Evolutionary conservation across 2,797 vertebrate genomes (phyloP).

Genomic region (Antrozous pallidus): DNA sequence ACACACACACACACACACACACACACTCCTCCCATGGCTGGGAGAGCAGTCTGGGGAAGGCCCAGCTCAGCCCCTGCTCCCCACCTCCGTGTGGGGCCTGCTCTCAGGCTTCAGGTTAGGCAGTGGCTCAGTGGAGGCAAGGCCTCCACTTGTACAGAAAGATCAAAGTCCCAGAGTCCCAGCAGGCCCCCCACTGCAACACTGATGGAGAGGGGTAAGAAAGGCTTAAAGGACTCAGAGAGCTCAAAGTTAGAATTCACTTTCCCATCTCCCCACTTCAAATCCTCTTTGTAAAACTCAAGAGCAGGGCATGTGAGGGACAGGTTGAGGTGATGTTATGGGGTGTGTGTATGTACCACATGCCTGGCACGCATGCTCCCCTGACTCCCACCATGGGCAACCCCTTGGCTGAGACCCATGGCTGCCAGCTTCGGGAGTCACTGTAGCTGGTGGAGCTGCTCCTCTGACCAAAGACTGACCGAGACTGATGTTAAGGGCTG

Average conservation of each 20-base stretch:
- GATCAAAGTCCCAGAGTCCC: background rate
- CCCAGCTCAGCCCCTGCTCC: background rate
- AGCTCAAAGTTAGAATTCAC: slow-evolving; percentile 60
- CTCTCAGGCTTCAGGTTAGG: slow-evolving; percentile 23
- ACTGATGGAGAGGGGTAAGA: slow-evolving; percentile 32
- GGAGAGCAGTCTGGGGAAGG: background rate
- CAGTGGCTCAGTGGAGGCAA: slow-evolving; percentile 46
- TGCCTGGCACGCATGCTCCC: slow-evolving; percentile 54
- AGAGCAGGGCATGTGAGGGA: slow-evolving; percentile 49
- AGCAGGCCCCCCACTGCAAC: slow-evolving; percentile 50
- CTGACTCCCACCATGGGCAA: slow-evolving; percentile 10
- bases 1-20: background rate
- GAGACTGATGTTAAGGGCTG: background rate
- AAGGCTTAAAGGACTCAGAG: background rate
- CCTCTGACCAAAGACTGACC: background rate
- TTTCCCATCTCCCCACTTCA: background rate
- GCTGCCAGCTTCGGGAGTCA: background rate
- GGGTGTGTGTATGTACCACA: slow-evolving; percentile 48
- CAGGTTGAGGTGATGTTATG: slow-evolving; percentile 8
- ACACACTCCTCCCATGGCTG: background rate
- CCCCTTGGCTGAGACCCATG: slow-evolving; percentile 33
- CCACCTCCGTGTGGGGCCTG: background rate
- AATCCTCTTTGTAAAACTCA: background rate
- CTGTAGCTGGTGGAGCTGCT: background rate
- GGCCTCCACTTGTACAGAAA: background rate